Conservation (phyloP, 2,888 invertebrate genomes). For the Parnassius mnemosyne region DNA sequence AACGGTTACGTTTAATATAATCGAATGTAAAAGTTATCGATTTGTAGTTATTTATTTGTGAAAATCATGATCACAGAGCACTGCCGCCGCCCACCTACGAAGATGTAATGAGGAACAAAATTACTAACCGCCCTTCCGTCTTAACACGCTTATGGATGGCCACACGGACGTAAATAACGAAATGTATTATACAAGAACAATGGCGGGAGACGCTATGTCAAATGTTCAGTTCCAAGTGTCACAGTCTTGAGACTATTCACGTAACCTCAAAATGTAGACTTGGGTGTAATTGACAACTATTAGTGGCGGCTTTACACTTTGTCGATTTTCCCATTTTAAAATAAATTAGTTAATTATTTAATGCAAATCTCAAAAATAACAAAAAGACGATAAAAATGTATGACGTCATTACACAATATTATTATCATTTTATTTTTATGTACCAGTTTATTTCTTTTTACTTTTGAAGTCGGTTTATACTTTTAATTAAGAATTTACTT, state of each 20-base stretch:
- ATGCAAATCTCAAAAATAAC: too few relatives aligned
- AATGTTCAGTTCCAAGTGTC: neutral
- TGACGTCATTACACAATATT: too few relatives aligned
- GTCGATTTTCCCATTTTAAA: too few relatives aligned
- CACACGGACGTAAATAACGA: slow-evolving; percentile 4
- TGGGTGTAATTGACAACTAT: too few relatives aligned
- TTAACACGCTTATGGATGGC: slow-evolving; percentile 11
- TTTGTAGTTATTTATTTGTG: slow-evolving; percentile 39
- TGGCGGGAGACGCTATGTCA: slow-evolving; percentile 16
- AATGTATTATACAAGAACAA: slow-evolving; percentile 17
- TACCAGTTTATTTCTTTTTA: too few relatives aligned
- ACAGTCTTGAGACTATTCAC: slow-evolving; percentile 1
- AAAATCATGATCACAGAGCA: slow-evolving; percentile 40
- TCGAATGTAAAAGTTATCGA: slow-evolving; percentile 29
- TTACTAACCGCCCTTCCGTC: slow-evolving; percentile 28
- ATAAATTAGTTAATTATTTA: too few relatives aligned
- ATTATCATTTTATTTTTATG: too few relatives aligned
- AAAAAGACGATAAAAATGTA: too few relatives aligned
- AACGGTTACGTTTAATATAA: slow-evolving; percentile 26
- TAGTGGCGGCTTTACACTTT: too few relatives aligned
- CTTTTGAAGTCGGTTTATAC: too few relatives aligned
- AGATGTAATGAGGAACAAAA: slow-evolving; percentile 34
- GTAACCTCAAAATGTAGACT: too few relatives aligned
- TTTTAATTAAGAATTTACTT: too few relatives aligned
- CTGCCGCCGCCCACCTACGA: slow-evolving; percentile 34